A percentile compares a stretch with the other conserved stretches of the same genome.
These are phyloP conservation scores for Spinus pinus DNA, from an alignment of 2,797 vertebrate genomes.

Conservation along the genomic window DNA sequence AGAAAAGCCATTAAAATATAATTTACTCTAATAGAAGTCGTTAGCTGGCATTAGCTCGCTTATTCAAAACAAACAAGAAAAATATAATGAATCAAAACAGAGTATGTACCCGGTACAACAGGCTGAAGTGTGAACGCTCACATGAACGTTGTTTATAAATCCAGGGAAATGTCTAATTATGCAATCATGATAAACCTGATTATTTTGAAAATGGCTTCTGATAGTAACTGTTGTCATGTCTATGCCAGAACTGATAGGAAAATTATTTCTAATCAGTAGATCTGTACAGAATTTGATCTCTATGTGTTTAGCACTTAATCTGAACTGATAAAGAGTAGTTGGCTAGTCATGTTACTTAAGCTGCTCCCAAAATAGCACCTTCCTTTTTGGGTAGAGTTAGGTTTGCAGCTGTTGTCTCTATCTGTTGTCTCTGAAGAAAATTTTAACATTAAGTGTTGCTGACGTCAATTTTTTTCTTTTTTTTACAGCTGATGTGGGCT, in stretches of 20 bases:
- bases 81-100: background rate
- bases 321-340: slow-evolving; percentile 70
- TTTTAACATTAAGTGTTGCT: slow-evolving; percentile 76
- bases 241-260: background rate
- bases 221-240: background rate
- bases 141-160: background rate
- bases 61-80: background rate
- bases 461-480: slow-evolving; percentile 72
- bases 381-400: slow-evolving; percentile 72
- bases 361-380: slow-evolving; percentile 75
- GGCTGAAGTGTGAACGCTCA: background rate
- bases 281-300: background rate
- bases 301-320: slow-evolving; percentile 12
- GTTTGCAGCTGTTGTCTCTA: slow-evolving; percentile 76
- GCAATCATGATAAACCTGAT: background rate
- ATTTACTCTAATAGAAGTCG: background rate
- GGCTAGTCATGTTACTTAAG: slow-evolving; percentile 75
- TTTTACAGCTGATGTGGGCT: slow-evolving; percentile 69
- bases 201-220: background rate
- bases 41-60: background rate
- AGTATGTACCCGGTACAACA: background rate
- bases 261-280: background rate
- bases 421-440: slow-evolving; percentile 73
- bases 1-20: slow-evolving; percentile 4
- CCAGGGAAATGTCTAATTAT: background rate